Base-by-base conservation (phyloP, 1,140 invertebrate genomes). In the Oreohelix idahoensis region DNA sequence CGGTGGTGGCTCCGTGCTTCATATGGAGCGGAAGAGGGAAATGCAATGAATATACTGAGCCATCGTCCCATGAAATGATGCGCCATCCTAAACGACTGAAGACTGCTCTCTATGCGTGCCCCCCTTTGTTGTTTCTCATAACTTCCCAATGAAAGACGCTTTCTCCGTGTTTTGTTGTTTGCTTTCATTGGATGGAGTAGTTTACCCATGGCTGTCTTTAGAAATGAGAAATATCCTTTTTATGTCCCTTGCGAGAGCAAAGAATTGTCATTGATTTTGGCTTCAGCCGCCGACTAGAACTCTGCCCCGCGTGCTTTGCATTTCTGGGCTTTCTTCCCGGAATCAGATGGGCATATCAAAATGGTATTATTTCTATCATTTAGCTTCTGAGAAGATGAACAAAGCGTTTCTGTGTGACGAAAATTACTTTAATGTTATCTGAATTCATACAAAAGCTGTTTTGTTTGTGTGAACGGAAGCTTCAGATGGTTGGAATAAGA, bases 191-290 rank as follows among this genome's bases (percentile, higher is more conserved):
- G 63, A 4, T 26, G 26, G 23, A 58, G 20, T 58, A 58, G 51
- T 66, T 66, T 29, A 66, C 63, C 17, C 29, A 66, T 35, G 63
- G 63, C 2, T 32, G 63, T 66, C 17, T 66, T 23, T 35, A 66
- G 20, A 66, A 66, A 66, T 66, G 63, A 66, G 63, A 66, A 66
- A 32, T 32, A 66, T 66, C 63, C 63, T 66, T 66, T 66, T 66
- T 66, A 66, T 66, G 63, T 66, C 29, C 2, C 17, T 29, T 66
- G 63, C 63, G 4, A 32, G 2, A 23, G n/a, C 63, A 66, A 35
- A 66, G 63, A 66, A 66, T 66, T 66, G 63, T 32, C 63, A 66
- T 66, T 66, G 63, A 66, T 66, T 66, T 66, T 66, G 63, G 63
- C 63, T 35, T 66, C 63, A 32, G n/a, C 29, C 29, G 2, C 17